These are phyloP conservation scores for Micrasema minimum DNA, from an alignment of 1,140 invertebrate genomes.

Conservation along the genomic window DNA sequence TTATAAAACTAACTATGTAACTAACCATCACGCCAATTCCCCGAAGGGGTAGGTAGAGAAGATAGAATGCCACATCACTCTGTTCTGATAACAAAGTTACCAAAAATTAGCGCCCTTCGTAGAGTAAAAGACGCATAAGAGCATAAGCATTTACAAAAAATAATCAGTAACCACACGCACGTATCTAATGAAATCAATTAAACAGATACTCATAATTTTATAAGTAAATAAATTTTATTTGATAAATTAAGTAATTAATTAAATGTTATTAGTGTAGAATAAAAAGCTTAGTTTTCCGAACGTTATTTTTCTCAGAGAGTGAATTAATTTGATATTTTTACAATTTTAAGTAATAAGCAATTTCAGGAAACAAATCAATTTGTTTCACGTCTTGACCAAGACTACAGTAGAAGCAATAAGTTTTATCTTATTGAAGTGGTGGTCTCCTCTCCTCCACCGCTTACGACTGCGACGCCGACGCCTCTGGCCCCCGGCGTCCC, in stretches of 20 bases:
- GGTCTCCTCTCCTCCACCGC: neutral
- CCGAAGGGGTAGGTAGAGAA: too few species aligned
- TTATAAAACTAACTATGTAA: neutral
- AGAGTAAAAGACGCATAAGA: neutral
- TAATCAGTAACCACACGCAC: neutral
- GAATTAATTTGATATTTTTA: too few species aligned
- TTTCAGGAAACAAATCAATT: neutral
- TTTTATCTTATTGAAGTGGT: neutral
- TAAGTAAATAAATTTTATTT: neutral
- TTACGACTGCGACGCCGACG: slow-evolving; percentile 9
- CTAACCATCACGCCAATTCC: too few species aligned
- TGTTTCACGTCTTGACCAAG: neutral
- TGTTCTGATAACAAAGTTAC: neutral
- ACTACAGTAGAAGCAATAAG: neutral
- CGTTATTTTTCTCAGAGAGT: too few species aligned
- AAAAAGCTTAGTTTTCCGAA: neutral
- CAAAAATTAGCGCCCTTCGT: neutral
- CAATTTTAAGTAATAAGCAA: too few species aligned
- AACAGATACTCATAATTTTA: neutral
- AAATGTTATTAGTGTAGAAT: neutral
- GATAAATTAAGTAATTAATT: neutral
- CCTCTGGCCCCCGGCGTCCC: slow-evolving; percentile 18
- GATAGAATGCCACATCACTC: too few species aligned
- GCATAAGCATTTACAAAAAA: neutral
- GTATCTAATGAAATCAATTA: neutral